These are phyloP conservation scores for Mastigias papua DNA, from an alignment of 30 jellyfish, hydroid and myxozoan species.

Conservation along the genomic window DNA sequence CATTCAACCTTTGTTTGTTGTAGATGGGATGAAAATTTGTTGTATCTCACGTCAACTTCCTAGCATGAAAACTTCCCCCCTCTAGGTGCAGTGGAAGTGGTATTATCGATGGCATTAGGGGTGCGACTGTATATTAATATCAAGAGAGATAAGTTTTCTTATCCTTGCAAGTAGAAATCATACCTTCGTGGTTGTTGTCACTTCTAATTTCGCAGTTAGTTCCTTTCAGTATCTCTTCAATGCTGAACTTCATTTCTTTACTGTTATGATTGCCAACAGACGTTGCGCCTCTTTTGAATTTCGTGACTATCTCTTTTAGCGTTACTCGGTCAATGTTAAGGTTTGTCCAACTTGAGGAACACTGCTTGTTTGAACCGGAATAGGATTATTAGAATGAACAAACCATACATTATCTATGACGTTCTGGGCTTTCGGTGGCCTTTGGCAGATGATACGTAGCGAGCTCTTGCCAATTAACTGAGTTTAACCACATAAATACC, in stretches of 20 bases:
- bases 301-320: background rate
- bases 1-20: too few species aligned
- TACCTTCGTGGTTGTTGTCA: background rate
- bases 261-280: background rate
- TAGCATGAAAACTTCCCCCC: too few species aligned
- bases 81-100: too few species aligned
- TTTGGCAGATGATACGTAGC: background rate
- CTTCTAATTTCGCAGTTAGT: background rate
- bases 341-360: background rate
- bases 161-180: too few species aligned
- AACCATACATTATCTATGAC: background rate
- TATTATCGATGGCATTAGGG: too few species aligned
- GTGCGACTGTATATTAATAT: too few species aligned
- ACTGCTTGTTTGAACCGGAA: conserved; percentile 1
- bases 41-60: too few species aligned
- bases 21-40: too few species aligned
- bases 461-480: background rate
- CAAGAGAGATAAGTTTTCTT: too few species aligned
- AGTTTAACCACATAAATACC: background rate
- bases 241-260: conserved; percentile 48
- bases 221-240: conserved; percentile 64
- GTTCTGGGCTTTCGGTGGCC: conserved; percentile 44
- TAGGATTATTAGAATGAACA: conserved; percentile 11
- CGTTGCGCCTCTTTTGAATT: background rate
- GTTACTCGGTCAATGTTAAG: background rate